Percentiles rank a stretch among this genome's conserved stretches.
phyloP scores from a whole-genome alignment of 2,888 invertebrate species.

The Lepas anatifera region DNA sequence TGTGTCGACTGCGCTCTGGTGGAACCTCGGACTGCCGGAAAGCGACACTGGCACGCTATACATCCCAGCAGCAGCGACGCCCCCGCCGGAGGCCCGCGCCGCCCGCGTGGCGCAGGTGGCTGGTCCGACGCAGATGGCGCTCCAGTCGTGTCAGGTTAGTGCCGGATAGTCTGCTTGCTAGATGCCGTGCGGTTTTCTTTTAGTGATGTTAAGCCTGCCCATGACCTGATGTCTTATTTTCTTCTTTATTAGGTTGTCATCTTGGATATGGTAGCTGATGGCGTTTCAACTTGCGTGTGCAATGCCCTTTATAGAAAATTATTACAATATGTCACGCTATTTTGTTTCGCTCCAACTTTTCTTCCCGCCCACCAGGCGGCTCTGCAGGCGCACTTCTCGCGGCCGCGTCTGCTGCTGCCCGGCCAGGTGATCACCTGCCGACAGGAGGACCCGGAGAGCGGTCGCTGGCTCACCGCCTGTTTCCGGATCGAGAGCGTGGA shows the following conservation, averaged over 20 bases:
- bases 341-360: too few species aligned
- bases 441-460: background rate
- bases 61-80: background rate
- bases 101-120: background rate
- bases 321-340: too few species aligned
- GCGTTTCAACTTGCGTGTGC: too few species aligned
- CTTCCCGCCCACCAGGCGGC: too few species aligned
- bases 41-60: background rate
- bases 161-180: too few species aligned
- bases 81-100: background rate
- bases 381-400: background rate
- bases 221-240: too few species aligned
- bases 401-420: background rate
- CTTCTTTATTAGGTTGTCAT: too few species aligned
- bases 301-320: too few species aligned
- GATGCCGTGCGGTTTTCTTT: too few species aligned
- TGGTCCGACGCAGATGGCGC: background rate
- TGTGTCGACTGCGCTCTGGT: background rate
- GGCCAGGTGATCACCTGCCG: background rate
- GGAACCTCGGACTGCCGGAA: background rate
- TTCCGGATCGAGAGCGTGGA: background rate
- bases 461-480: background rate
- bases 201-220: too few species aligned
- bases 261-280: too few species aligned
- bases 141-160: background rate